Percentiles rank a stretch among this genome's conserved stretches.
These are phyloP conservation scores for Lepidocolaptes lacrymiger DNA, from an alignment of 2,797 vertebrate genomes.

Conservation along the genomic window DNA sequence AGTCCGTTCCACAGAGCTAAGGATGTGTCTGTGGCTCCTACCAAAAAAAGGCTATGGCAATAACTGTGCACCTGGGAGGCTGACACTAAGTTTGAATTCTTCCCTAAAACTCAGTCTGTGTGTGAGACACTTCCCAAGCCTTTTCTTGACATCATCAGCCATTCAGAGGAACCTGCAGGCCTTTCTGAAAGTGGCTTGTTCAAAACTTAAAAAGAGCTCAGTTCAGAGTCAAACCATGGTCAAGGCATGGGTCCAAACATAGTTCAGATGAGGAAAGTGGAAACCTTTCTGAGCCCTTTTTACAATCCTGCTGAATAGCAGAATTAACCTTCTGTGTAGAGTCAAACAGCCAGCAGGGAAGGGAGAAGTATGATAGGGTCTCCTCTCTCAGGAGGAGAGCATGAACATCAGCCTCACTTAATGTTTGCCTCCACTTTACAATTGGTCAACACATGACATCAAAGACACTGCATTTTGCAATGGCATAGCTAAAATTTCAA, in stretches of 20 bases:
- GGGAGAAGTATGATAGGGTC: background rate
- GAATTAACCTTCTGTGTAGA: background rate
- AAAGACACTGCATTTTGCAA: background rate
- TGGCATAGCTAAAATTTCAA: background rate
- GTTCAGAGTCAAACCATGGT: background rate
- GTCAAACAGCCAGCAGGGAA: background rate
- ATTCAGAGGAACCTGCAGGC: background rate
- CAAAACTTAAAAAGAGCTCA: background rate
- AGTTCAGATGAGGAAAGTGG: background rate
- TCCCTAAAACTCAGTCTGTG: background rate
- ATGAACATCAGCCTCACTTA: fast-evolving
- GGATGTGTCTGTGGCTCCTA: background rate
- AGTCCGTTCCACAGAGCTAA: background rate
- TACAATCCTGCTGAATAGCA: background rate
- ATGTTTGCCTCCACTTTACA: background rate
- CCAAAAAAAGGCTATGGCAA: background rate
- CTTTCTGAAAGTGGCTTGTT: background rate
- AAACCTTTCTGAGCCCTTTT: background rate
- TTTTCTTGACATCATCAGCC: background rate
- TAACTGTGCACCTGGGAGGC: background rate
- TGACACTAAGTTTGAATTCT: background rate
- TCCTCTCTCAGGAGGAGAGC: background rate
- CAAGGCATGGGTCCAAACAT: background rate
- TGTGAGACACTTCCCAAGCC: background rate
- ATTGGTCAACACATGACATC: background rate